phyloP scores from a whole-genome alignment of 2,113 vertebrate species.

The Chinchilla lanigera region DNA sequence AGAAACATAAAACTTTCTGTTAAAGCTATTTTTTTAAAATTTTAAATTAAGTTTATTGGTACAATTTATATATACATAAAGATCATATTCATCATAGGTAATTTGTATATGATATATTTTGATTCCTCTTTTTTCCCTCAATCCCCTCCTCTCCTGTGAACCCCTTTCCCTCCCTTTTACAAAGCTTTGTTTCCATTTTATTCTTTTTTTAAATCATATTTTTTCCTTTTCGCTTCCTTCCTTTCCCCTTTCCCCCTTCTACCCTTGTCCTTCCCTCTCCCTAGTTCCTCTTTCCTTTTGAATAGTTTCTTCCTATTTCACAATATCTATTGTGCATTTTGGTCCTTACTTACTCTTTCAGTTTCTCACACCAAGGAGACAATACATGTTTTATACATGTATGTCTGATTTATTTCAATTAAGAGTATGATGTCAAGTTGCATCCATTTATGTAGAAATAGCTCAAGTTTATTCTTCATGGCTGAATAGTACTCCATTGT shows the following conservation, averaged over 20 bases:
- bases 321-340: not conserved
- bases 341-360: not conserved
- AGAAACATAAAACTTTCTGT: conserved; percentile 52
- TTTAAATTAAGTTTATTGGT: no score
- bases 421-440: not conserved
- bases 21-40: conserved; percentile 7
- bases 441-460: not conserved
- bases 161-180: no score
- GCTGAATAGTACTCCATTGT: not conserved
- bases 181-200: no score
- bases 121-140: no score
- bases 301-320: not conserved
- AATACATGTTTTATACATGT: not conserved
- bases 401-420: not conserved
- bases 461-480: not conserved
- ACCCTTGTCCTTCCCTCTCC: not conserved
- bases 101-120: no score
- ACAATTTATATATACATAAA: no score
- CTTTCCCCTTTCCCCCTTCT: not conserved
- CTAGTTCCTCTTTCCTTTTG: not conserved
- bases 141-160: no score
- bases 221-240: not conserved
- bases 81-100: no score
- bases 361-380: not conserved
- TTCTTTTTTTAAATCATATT: no score